Percentiles rank a stretch among this genome's conserved stretches.
Evolutionary conservation across 2,797 vertebrate species (phyloP).

Genomic region (Harpagifer antarcticus): DNA sequence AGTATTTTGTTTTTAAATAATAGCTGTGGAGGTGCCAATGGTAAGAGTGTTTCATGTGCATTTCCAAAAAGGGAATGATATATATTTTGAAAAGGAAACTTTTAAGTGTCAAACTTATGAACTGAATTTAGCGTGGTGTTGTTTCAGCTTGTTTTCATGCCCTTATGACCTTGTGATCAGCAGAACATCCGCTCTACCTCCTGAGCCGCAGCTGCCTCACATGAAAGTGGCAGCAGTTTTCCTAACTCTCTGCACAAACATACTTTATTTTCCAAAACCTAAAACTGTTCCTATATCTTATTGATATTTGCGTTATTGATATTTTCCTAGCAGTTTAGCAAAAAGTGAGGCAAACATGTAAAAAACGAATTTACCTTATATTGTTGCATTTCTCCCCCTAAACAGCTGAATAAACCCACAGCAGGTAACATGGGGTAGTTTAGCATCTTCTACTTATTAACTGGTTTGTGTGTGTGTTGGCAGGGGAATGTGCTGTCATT

Average conservation of each 20-base stretch:
- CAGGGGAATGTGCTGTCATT: neutral
- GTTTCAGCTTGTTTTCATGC: too few species aligned
- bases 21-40: too few species aligned
- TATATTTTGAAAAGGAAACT: too few species aligned
- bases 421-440: neutral
- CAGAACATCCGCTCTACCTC: neutral
- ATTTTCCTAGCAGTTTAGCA: neutral
- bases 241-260: neutral
- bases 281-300: neutral
- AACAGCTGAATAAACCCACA: neutral
- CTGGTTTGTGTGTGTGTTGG: neutral
- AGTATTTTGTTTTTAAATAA: too few species aligned
- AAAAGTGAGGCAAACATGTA: neutral
- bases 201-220: neutral
- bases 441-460: conserved; percentile 11
- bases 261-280: neutral
- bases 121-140: too few species aligned
- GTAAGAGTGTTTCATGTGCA: too few species aligned
- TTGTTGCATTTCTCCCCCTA: neutral
- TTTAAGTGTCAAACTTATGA: too few species aligned
- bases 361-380: neutral
- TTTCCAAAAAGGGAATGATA: too few species aligned
- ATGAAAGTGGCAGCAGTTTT: neutral
- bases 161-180: neutral
- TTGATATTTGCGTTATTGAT: neutral